Base-by-base conservation (phyloP, 2,888 invertebrate species). In the Cosmopolites sordidus region DNA sequence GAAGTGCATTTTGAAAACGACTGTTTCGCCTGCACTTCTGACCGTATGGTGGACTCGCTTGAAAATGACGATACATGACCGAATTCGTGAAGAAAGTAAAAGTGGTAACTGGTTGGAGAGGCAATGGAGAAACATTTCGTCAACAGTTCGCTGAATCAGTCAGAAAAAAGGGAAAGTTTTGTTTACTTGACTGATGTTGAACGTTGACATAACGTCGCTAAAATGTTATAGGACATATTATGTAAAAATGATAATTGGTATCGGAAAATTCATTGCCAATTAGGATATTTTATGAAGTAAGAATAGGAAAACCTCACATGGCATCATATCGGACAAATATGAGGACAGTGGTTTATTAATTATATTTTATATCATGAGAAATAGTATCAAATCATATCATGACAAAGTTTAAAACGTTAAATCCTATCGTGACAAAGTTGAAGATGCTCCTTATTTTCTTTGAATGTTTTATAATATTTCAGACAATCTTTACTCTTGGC, bases 21-120 rank as follows among this genome's bases (percentile, higher is more conserved):
- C n/a, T 46, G 16, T 27, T 47, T 14, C 11, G 15, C 5, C 15
- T 27, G 11, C 9, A n/a, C 33, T 5, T 33, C 8, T 33, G n/a
- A 12, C 5, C 33, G 33, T 33, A n/a, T n/a, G n/a, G n/a, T n/a
- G n/a, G n/a, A n/a, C 12, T 33, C 3, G 22, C 22, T 22, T 3
- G 8, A 37, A 33, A 39, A 43, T 30, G 43, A 43, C 40, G 43
- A 42, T 33, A 22, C 17, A 44, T 22, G 29, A 45, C 42, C 33
- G 39, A 43, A 43, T 50, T 50, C 5, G 33, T 43, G 33, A 54
- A 41, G 54, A 54, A 54, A 55, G 54, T 55, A 55, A 55, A 51
- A 55, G 54, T 55, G 43, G 43, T 42, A 22, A 11, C 33, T 11
- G 33, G 11, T 22, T 8, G 3, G 8, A 8, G 22, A 22, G 22